These are phyloP conservation scores for Rhombomys opimus DNA, from an alignment of 2,113 vertebrate genomes.

Conservation along the genomic window DNA sequence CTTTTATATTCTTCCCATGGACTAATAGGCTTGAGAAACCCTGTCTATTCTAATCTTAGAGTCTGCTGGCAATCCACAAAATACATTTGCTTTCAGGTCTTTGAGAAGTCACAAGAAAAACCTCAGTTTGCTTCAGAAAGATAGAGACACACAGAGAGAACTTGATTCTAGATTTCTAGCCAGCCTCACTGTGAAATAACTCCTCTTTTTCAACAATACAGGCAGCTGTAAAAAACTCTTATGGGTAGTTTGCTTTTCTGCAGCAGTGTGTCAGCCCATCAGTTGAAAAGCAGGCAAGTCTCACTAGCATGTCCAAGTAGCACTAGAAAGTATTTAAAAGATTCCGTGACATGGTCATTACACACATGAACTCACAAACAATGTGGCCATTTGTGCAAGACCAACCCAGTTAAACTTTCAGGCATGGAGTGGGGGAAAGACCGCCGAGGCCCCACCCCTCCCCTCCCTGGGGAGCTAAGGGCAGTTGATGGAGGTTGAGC, in stretches of 20 bases:
- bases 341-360: neutral
- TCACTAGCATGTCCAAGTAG: neutral
- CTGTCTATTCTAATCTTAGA: neutral
- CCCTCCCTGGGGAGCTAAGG: neutral
- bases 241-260: neutral
- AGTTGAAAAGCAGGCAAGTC: neutral
- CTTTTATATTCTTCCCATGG: neutral
- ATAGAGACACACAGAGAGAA: neutral
- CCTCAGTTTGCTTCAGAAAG: neutral
- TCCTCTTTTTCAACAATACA: neutral
- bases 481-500: neutral
- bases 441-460: neutral
- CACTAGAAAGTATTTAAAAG: neutral
- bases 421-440: neutral
- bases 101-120: neutral
- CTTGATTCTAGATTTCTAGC: neutral
- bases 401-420: neutral
- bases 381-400: neutral
- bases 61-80: neutral
- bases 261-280: too few species aligned
- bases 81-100: neutral
- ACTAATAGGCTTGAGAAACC: neutral
- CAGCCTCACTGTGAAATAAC: neutral
- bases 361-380: neutral
- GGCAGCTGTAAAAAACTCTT: neutral